Conservation (phyloP, 2,888 invertebrate species). For the Caenorhabditis macrosperma region DNA sequence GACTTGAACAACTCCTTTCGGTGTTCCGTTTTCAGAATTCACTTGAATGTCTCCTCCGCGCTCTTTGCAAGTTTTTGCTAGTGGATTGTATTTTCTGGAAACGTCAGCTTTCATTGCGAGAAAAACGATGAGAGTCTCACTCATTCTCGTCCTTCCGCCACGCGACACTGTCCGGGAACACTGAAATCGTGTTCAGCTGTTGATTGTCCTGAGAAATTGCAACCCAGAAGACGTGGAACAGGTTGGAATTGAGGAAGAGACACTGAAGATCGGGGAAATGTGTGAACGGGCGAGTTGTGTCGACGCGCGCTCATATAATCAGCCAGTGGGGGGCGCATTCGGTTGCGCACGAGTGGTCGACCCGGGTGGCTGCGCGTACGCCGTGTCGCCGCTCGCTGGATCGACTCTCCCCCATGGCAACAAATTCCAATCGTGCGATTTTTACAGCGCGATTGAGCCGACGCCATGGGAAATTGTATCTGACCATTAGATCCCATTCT, state of each 20-base stretch:
- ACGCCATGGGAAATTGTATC: conserved; percentile 59
- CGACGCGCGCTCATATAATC: background rate
- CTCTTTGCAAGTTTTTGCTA: conserved; percentile 20
- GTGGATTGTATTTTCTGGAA: conserved; percentile 18
- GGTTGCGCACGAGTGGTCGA: conserved; percentile 7
- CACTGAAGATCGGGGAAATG: conserved; percentile 68
- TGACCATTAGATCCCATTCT: conserved; percentile 57
- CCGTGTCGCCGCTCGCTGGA: conserved; percentile 1
- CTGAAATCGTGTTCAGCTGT: conserved; percentile 71
- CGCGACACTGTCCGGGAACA: conserved; percentile 71
- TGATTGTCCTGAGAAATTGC: conserved; percentile 69
- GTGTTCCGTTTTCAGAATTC: conserved; percentile 20
- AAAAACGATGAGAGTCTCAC: background rate
- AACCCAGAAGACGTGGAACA: conserved; percentile 75
- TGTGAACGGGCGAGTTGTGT: too few relatives aligned
- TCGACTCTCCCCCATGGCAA: conserved; percentile 60
- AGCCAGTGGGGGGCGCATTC: background rate
- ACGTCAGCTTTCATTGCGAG: background rate
- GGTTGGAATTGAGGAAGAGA: conserved; percentile 69
- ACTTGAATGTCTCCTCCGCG: background rate
- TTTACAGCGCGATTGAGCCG: conserved; percentile 58
- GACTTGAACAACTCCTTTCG: conserved; percentile 59
- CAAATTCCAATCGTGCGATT: conserved; percentile 60
- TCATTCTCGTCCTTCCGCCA: conserved; percentile 41
- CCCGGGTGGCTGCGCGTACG: conserved; percentile 1